Evolutionary conservation across 2,888 invertebrate species (phyloP).

Genomic region (Eristalis tenax): DNA sequence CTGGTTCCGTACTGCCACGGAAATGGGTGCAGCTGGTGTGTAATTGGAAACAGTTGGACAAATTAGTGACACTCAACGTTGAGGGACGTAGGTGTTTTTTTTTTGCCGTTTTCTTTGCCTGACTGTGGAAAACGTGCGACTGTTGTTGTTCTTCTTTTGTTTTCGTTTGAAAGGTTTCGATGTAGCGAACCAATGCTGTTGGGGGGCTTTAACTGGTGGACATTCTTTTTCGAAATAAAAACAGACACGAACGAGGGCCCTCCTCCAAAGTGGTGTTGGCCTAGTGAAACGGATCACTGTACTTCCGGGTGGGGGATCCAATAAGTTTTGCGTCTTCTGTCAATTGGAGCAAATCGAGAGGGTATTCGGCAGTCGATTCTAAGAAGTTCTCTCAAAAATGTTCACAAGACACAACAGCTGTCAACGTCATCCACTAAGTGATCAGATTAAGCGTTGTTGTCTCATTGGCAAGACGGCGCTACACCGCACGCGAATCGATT

Average conservation of each 20-base stretch:
- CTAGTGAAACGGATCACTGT: not conserved
- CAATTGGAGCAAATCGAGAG: too few species aligned
- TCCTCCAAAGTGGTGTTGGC: not conserved
- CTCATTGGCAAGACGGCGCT: too few species aligned
- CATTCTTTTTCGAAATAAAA: too few species aligned
- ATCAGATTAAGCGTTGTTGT: too few species aligned
- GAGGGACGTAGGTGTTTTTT: not conserved
- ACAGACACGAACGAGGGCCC: not conserved
- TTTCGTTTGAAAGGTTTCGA: not conserved
- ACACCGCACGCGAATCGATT: too few species aligned
- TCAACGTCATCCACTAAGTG: too few species aligned
- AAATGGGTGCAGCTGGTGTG: conserved; percentile 65
- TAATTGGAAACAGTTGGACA: conserved; percentile 59
- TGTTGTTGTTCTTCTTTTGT: not conserved
- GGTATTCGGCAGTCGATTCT: too few species aligned
- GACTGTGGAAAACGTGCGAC: not conserved
- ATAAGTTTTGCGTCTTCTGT: not conserved
- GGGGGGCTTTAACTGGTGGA: not conserved
- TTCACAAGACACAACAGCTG: too few species aligned
- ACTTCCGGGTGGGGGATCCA: not conserved
- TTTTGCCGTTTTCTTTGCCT: not conserved
- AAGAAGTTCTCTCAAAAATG: too few species aligned
- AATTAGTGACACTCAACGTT: conserved; percentile 61
- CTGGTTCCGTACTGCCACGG: conserved; percentile 29
- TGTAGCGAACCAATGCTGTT: not conserved